Evolutionary conservation across 2,113 vertebrate species (phyloP), one percentile per base, ranked within the genome.

Genomic region (Parotia lawesii): DNA sequence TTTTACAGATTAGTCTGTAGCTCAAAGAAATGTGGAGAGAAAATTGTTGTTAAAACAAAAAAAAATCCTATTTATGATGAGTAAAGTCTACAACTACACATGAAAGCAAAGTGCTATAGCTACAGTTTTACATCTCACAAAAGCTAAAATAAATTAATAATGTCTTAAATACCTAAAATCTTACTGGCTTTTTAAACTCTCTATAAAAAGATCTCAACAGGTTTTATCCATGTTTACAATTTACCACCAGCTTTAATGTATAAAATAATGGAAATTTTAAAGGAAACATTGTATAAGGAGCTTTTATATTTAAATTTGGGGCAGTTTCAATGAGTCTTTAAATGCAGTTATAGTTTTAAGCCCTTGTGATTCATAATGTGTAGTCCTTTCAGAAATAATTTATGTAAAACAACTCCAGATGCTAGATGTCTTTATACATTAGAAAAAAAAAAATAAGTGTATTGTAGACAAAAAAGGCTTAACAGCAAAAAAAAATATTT

Each of bases 1-100:
- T 94, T 74, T 87, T 77, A 87, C 47, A 86, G 95, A 96, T 96
- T 95, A 94, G 33, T 91, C 66, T 73, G 57, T 92, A 66, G 78
- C 79, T 80, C 45, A 78, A 89, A 96, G 73, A 83, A 90, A 89
- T 42, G 15, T 54, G 23, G 38, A 96, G 69, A 22, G 89, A 74
- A 96, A 93, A 94, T 56, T 80, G 48, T 53, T 93, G 65, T 94
- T 57, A 79, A 70, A 96, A 74, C 19, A 77, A 57, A 40, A 53
- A 88, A 88, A 93, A 86, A 58, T 50, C 23, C 61, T 95, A 89
- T 91, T 53, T 51, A n/a, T 56, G 62, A 38, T 85, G 33, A 89
- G 64, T 94, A 71, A 93, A 73, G 12, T 56, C 38, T 77, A 62
- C 53, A 62, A 85, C 50, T 80, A 65, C 38, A 86, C 71, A 90